phyloP scores from a whole-genome alignment of 1,140 invertebrate genomes.

The Piezodorus guildinii region DNA sequence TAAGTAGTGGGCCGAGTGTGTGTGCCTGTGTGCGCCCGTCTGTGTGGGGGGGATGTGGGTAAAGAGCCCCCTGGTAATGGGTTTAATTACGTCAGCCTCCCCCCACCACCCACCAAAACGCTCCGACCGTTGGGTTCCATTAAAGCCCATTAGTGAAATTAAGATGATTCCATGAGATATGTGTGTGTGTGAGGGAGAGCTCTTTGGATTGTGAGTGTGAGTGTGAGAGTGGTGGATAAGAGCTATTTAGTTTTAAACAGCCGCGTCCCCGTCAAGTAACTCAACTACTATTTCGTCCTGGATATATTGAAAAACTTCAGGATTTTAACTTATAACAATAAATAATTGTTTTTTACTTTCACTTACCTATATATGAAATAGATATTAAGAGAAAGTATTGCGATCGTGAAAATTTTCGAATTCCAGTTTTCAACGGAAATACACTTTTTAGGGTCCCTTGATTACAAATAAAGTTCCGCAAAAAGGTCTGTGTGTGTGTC shows the following conservation, averaged over 20 bases:
- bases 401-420: no score
- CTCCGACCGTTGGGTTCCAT: conserved; percentile 4
- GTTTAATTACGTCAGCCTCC: conserved; percentile 8
- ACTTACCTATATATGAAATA: no score
- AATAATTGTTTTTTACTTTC: no score
- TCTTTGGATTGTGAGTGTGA: not conserved
- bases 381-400: no score
- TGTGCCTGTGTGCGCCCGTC: not conserved
- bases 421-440: no score
- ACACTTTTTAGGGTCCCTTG: no score
- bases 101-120: not conserved
- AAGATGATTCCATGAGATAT: conserved; percentile 9
- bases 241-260: not conserved
- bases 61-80: conserved; percentile 1
- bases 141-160: conserved; percentile 6
- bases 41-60: not conserved
- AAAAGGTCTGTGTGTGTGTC: no score
- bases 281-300: no score
- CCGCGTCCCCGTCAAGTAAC: no score
- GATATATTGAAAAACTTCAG: no score
- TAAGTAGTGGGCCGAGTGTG: not conserved
- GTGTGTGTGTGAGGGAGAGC: not conserved
- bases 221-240: not conserved
- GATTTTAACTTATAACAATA: no score
- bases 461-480: no score